These are phyloP conservation scores for Limnodromus scolopaceus DNA, from an alignment of 2,797 vertebrate species.

Conservation along the genomic window DNA sequence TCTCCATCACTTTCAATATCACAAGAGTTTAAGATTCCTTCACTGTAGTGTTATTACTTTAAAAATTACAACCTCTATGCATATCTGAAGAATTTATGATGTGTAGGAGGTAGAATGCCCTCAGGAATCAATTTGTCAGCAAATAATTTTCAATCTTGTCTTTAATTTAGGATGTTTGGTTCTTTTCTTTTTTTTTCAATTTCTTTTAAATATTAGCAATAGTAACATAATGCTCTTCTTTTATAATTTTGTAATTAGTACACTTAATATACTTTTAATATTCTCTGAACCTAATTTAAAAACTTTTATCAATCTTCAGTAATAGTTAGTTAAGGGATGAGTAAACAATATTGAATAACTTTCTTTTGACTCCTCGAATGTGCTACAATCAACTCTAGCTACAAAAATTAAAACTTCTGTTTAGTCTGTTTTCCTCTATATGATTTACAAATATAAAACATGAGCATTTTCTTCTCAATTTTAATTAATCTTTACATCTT, in stretches of 20 bases:
- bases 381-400: background rate
- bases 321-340: background rate
- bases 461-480: background rate
- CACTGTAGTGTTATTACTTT: background rate
- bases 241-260: background rate
- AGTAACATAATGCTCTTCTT: background rate
- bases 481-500: background rate
- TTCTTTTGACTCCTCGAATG: background rate
- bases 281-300: background rate
- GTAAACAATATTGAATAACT: background rate
- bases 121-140: background rate
- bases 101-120: background rate
- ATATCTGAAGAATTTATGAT: background rate
- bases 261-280: background rate
- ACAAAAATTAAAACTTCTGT: background rate
- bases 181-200: background rate
- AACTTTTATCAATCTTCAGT: background rate
- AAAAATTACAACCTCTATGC: background rate
- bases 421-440: background rate
- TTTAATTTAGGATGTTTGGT: background rate
- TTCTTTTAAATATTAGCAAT: background rate
- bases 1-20: background rate
- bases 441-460: background rate
- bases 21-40: background rate
- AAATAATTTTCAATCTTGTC: background rate